Percentiles rank a stretch among this genome's conserved stretches.
Conservation (phyloP, 2,888 invertebrate species). For the Callosobruchus maculatus region DNA sequence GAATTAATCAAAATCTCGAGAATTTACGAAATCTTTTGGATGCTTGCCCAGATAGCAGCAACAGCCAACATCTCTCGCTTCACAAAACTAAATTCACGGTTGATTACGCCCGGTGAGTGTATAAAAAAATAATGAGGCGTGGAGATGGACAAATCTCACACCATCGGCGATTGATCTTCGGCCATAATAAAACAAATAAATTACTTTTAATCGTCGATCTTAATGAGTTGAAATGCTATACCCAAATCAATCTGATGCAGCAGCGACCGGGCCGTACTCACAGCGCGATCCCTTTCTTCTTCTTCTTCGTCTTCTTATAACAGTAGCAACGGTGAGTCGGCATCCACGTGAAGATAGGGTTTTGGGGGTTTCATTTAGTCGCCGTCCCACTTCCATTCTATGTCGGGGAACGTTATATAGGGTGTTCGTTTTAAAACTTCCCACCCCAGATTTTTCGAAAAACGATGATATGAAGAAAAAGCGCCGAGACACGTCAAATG, state of each 20-base stretch:
- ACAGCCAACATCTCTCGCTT: too few relatives aligned
- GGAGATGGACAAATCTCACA: not conserved
- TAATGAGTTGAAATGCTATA: conserved; percentile 36
- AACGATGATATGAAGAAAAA: too few relatives aligned
- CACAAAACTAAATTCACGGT: not conserved
- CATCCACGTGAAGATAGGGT: not conserved
- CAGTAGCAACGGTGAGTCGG: not conserved
- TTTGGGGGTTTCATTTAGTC: not conserved
- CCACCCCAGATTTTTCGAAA: too few relatives aligned
- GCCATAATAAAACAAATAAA: conserved; percentile 28
- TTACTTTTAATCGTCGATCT: conserved; percentile 37
- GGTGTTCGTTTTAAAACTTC: too few relatives aligned
- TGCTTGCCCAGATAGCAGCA: not conserved
- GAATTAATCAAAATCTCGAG: too few relatives aligned
- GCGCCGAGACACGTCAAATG: too few relatives aligned
- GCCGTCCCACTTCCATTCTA: too few relatives aligned
- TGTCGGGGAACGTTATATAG: too few relatives aligned
- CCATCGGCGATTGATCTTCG: not conserved
- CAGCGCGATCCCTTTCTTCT: too few relatives aligned
- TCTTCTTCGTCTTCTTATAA: too few relatives aligned
- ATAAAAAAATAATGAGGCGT: not conserved
- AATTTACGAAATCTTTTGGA: too few relatives aligned
- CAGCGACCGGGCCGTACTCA: not conserved
- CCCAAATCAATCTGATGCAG: conserved; percentile 34
- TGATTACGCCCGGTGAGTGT: not conserved